A percentile compares a stretch with the other conserved stretches of the same genome.
Conservation (phyloP, 2,888 invertebrate genomes). For the Chymomyza amoena region DNA sequence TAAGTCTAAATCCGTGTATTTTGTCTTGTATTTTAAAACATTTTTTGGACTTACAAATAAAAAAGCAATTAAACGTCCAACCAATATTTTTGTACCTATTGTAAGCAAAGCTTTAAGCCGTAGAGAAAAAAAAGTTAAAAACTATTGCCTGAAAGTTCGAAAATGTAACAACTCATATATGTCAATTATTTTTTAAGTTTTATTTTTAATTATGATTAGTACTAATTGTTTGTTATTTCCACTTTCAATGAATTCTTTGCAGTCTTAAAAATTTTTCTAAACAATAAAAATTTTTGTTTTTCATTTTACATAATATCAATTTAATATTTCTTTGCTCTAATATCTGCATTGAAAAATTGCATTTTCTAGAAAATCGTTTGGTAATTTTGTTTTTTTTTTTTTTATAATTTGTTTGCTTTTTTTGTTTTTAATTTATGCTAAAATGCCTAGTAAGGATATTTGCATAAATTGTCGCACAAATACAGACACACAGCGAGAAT, state of each 20-base stretch:
- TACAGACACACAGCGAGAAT: constrained; percentile 44
- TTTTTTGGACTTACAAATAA: no score
- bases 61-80: no score
- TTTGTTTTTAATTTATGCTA: constrained; percentile 22
- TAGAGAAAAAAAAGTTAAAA: no score
- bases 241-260: constrained; percentile 77
- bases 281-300: constrained; percentile 69
- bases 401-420: neutral
- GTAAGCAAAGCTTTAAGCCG: no score
- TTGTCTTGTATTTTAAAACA: no score
- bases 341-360: constrained; percentile 49
- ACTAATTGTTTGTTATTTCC: constrained; percentile 70
- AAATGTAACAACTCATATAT: neutral
- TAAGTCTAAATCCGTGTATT: no score
- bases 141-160: neutral
- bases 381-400: neutral
- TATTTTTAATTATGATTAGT: constrained; percentile 65
- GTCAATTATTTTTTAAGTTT: constrained; percentile 41
- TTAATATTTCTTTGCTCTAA: constrained; percentile 31
- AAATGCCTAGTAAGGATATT: constrained; percentile 46
- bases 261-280: constrained; percentile 78
- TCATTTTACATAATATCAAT: constrained; percentile 40
- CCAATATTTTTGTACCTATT: no score
- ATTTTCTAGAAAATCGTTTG: constrained; percentile 39
- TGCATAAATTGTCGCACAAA: constrained; percentile 25